Evolutionary conservation across 2,113 vertebrate species (phyloP), one percentile per base, ranked within the genome.

Genomic region (Triplophysa rosa): DNA sequence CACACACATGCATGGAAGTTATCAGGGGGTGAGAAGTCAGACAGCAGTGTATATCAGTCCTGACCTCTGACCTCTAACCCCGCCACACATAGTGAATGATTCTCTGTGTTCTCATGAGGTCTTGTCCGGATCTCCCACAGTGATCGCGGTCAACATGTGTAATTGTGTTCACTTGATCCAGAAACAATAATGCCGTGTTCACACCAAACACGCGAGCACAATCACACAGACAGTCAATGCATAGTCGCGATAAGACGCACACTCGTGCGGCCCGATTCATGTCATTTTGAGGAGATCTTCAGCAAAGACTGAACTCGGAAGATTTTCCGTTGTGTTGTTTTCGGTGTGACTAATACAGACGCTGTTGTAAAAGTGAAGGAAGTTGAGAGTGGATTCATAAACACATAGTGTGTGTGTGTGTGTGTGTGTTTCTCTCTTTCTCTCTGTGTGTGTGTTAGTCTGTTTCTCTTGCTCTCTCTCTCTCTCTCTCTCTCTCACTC

Each of bases 301-400:
- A 17, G 29, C 66, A 64, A 13, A 2, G 33, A 72, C 61, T 47
- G 26, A 63, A 65, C 77, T 63, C 49, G 40, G 75, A 89, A 85
- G n/a, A 87, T 83, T 92, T 91, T 92, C 89, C 90, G 89, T 87
- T 84, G 89, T 85, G 90, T 87, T 92, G 87, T 91, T 91, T 90
- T 86, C 76, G 76, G 89, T 81, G 89, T 90, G 90, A 92, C 89
- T 92, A 91, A 92, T 86, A 84, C 84, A 64, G 52, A 83, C 45
- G 86, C 88, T 84, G 90, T 90, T 92, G 88, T 76, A 86, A 82
- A 89, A 85, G 79, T 86, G 88, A 70, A 88, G 89, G 89, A 92
- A 91, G 88, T 92, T 91, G 87, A 88, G 86, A 82, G 82, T 87
- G 83, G 73, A 90, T 88, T 89, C 81, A 90, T 87, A 87, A 91